phyloP scores from a whole-genome alignment of 2,888 invertebrate genomes.

The Thymelicus sylvestris region DNA sequence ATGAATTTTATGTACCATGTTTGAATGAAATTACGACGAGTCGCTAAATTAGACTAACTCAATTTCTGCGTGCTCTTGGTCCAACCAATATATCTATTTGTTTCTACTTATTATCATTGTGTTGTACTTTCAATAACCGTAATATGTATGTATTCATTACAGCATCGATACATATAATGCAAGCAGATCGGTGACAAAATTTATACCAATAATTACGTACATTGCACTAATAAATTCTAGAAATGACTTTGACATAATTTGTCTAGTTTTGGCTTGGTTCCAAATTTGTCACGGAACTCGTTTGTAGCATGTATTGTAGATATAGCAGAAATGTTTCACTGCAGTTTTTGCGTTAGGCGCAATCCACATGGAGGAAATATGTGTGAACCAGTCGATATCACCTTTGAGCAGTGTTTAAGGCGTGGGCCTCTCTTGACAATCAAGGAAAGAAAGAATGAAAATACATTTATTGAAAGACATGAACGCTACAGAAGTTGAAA shows the following conservation, averaged over 20 bases:
- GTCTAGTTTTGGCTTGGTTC: conserved; percentile 20
- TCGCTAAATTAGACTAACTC: too few relatives aligned
- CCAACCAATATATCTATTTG: too few relatives aligned
- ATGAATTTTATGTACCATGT: too few relatives aligned
- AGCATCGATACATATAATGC: not conserved
- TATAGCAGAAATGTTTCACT: not conserved
- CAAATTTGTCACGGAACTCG: conserved; percentile 25
- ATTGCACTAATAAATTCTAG: conserved; percentile 28
- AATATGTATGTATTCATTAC: not conserved
- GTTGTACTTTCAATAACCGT: not conserved
- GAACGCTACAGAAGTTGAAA: too few relatives aligned
- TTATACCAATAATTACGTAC: conserved; percentile 28
- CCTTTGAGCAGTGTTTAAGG: too few relatives aligned
- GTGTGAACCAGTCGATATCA: not conserved
- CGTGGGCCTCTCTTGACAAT: too few relatives aligned
- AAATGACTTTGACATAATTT: conserved; percentile 36
- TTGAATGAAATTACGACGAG: too few relatives aligned
- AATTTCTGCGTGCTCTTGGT: too few relatives aligned
- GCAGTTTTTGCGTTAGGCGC: not conserved
- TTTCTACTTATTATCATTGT: not conserved
- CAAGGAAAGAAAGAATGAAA: too few relatives aligned
- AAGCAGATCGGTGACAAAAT: not conserved
- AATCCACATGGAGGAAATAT: not conserved
- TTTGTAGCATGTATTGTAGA: conserved; percentile 2
- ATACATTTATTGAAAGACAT: too few relatives aligned